Base-by-base conservation (phyloP, 1,140 invertebrate species). In the Ladona fulva region DNA sequence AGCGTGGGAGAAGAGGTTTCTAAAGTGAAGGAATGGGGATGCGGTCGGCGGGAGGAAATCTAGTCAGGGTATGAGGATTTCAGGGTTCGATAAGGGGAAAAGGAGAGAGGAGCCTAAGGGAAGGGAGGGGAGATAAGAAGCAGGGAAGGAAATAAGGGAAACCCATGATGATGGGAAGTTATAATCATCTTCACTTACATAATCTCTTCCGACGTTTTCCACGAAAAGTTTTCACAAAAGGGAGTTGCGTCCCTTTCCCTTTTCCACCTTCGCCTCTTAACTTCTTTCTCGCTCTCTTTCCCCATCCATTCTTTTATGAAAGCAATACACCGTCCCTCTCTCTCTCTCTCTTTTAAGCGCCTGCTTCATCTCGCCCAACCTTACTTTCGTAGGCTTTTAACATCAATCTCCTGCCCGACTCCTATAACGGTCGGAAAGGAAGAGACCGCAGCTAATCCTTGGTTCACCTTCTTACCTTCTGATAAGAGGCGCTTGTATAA, bases 171-270 rank as follows among this genome's bases (percentile, higher is more conserved):
- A 66, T 66, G 52, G 52, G 52, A 66, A 66, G 52, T 66, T 66
- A 66, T 66, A 66, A 66, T 66, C 52, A 66, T 66, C 52, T 66
- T 66, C 52, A 66, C 52, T 66, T 66, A 66, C 52, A 66, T 66
- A 66, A 66, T 66, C 52, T 66, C 52, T 66, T 66, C 52, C 52
- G 52, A 66, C 52, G 14, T 66, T 66, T 66, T 66, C 52, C 52
- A 22, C 52, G 52, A 66, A 66, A 66, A 66, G 52, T 66, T 66
- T 66, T 66, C 52, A 66, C 52, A 66, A 66, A 66, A 66, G 52
- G 52, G 52, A 66, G 52, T 19, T 10, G 44, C 19, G 44, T 52
- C 44, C 44, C 44, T 52, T 19, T 19, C 44, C 14, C 52, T 12
- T 66, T 66, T 66, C 52, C 52, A 22, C 52, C 52, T 66, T 66